Evolutionary conservation across 2,888 invertebrate species (phyloP).

Genomic region (Nephrotoma flavescens): DNA sequence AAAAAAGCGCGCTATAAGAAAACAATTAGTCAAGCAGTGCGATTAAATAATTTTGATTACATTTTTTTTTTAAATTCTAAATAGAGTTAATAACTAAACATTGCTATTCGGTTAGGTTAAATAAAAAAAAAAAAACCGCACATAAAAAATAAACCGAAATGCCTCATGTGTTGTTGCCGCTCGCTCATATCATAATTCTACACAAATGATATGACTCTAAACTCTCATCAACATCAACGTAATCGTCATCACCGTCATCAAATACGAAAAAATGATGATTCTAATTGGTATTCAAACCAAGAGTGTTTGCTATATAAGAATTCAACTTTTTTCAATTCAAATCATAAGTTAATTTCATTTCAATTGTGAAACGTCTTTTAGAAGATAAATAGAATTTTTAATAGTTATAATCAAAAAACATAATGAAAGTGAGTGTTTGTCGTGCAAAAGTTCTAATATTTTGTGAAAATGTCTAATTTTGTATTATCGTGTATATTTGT

Average conservation of each 20-base stretch:
- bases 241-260: background rate
- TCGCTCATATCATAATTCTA: background rate
- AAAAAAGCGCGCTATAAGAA: background rate
- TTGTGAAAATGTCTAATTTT: background rate
- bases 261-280: background rate
- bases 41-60: background rate
- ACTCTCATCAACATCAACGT: background rate
- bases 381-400: background rate
- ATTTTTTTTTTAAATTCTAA: background rate
- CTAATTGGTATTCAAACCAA: background rate
- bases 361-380: background rate
- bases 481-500: background rate
- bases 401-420: background rate
- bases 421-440: background rate
- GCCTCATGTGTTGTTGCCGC: background rate
- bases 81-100: background rate
- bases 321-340: background rate
- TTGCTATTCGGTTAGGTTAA: background rate
- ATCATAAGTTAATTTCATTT: background rate
- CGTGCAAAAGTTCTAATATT: background rate
- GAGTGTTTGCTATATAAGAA: background rate
- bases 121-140: background rate
- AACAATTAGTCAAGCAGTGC: background rate
- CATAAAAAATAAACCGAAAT: background rate
- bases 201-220: background rate